A percentile compares a stretch with the other conserved stretches of the same genome.
Conservation (phyloP, 2,113 vertebrate species). For the Hemibagrus wyckioides region DNA sequence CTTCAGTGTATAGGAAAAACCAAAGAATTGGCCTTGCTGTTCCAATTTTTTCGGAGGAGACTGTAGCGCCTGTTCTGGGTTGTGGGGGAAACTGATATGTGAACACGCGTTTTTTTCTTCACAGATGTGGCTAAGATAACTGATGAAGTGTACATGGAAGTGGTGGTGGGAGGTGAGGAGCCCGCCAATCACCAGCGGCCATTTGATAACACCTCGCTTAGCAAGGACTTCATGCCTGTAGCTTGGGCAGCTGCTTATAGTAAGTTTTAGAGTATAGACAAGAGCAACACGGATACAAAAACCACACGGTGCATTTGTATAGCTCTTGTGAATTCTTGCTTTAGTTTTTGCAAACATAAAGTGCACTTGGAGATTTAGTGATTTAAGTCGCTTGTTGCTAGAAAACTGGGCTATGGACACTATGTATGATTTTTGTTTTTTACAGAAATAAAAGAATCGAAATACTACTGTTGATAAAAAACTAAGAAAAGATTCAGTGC, state of each 20-base stretch:
- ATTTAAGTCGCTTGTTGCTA: background rate
- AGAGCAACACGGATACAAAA: background rate
- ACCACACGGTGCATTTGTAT: background rate
- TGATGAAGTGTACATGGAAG: constrained; percentile 88
- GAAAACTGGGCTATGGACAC: background rate
- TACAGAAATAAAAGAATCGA: background rate
- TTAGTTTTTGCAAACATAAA: background rate
- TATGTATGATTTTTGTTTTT: too few species aligned
- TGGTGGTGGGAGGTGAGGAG: constrained; percentile 86
- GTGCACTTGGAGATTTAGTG: background rate
- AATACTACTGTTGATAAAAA: background rate
- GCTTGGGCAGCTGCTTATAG: constrained; percentile 85
- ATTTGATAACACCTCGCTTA: constrained; percentile 76
- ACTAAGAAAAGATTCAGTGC: background rate
- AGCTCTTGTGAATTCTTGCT: background rate
- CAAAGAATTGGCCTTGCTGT: too few species aligned
- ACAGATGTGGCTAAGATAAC: constrained; percentile 85
- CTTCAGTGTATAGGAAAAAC: background rate
- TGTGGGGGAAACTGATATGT: background rate
- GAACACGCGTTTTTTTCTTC: background rate
- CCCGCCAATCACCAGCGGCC: constrained; percentile 75
- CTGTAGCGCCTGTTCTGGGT: background rate
- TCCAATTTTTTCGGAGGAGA: background rate
- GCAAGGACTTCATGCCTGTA: constrained; percentile 83
- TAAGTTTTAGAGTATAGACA: constrained; percentile 51